Percentiles rank a stretch among this genome's conserved stretches.
Conservation (phyloP, 2,797 vertebrate genomes). For the Spinus olivaceus region DNA sequence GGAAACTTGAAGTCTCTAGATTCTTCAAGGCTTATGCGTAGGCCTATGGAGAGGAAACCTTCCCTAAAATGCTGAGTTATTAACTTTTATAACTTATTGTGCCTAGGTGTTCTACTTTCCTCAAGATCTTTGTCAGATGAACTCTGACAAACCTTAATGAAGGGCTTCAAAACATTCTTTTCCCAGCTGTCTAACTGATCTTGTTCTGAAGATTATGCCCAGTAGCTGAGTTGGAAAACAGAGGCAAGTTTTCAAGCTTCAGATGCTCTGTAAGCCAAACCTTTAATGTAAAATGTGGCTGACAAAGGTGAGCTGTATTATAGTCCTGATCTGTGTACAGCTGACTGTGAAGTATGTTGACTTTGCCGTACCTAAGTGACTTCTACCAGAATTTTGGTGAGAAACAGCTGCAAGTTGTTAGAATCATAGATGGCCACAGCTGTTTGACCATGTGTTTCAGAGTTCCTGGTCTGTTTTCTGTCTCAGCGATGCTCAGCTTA, state of each 20-base stretch:
- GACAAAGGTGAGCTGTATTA: background rate
- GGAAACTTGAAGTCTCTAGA: background rate
- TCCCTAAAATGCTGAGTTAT: background rate
- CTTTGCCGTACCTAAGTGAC: background rate
- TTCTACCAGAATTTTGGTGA: background rate
- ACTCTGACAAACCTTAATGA: background rate
- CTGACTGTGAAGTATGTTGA: background rate
- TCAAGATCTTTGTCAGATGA: background rate
- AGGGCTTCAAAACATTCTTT: background rate
- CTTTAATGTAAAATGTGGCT: background rate
- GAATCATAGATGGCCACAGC: background rate
- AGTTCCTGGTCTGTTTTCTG: background rate
- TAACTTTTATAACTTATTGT: background rate
- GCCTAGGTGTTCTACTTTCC: background rate
- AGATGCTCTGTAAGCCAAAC: background rate
- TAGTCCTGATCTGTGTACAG: background rate
- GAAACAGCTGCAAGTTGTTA: background rate
- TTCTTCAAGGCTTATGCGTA: background rate
- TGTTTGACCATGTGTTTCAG: background rate
- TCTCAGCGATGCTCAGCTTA: background rate
- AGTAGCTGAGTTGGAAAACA: background rate
- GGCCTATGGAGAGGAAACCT: background rate
- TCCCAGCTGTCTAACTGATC: background rate
- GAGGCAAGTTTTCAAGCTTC: background rate
- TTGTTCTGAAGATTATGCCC: background rate